Conservation (phyloP, 2,113 vertebrate genomes). For the Erpornis zantholeuca region DNA sequence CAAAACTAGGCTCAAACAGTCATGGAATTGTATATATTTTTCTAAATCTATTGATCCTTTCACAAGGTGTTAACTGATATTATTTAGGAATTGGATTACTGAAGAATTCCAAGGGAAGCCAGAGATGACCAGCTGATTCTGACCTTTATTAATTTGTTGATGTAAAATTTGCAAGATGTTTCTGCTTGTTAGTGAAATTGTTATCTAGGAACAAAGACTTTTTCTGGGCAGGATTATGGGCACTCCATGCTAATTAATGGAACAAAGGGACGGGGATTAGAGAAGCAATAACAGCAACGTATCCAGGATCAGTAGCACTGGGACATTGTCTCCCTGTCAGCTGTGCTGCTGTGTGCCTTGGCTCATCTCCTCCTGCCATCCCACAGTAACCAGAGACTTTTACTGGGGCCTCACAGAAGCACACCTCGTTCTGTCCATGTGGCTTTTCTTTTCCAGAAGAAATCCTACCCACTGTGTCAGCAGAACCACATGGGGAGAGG, state of each 20-base stretch:
- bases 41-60: not conserved
- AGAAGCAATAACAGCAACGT: constrained; percentile 30
- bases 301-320: not conserved
- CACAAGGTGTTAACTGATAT: not conserved
- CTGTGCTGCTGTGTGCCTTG: constrained; percentile 5
- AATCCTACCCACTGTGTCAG: not conserved
- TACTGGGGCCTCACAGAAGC: not conserved
- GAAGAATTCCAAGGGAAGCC: not conserved
- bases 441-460: not conserved
- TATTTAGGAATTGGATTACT: not conserved
- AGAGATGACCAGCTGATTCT: not conserved
- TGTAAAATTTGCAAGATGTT: not conserved
- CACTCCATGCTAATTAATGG: not conserved
- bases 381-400: not conserved
- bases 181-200: not conserved
- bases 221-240: not conserved
- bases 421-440: not conserved
- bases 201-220: constrained; percentile 2
- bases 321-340: not conserved
- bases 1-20: not conserved
- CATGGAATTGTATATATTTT: not conserved
- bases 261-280: constrained; percentile 16
- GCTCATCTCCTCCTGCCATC: not conserved
- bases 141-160: not conserved
- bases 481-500: not conserved